A percentile compares a stretch with the other conserved stretches of the same genome.
Evolutionary conservation across 2,888 invertebrate species (phyloP).

Genomic region (Apamea crenata): DNA sequence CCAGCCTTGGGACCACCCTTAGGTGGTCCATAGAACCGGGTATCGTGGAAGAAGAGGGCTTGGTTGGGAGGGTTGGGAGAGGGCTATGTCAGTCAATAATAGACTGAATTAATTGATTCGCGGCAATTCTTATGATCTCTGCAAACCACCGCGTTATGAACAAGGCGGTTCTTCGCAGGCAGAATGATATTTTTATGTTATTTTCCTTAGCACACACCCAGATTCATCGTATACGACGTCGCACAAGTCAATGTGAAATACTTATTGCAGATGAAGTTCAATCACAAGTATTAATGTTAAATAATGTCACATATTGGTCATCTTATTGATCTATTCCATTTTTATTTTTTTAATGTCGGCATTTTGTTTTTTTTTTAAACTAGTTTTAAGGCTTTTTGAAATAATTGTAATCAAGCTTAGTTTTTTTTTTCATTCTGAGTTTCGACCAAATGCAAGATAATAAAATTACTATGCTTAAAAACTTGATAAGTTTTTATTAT

Average conservation of each 20-base stretch:
- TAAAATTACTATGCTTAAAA: not conserved
- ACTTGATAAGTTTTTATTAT: slow-evolving; percentile 1
- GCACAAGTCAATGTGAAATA: slow-evolving; percentile 98
- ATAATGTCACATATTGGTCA: not conserved
- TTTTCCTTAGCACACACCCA: slow-evolving; percentile 80
- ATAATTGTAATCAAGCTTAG: slow-evolving; percentile 16
- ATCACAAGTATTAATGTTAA: slow-evolving; percentile 91
- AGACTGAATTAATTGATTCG: slow-evolving; percentile 2
- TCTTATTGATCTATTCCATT: slow-evolving; percentile 19
- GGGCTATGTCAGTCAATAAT: not conserved
- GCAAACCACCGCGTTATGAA: not conserved
- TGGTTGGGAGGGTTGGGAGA: not conserved
- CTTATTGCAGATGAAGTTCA: slow-evolving; percentile 96
- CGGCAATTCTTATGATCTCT: not conserved
- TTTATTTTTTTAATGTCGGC: slow-evolving; percentile 1
- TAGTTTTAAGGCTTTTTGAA: slow-evolving; percentile 14
- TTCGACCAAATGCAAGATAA: slow-evolving; percentile 6
- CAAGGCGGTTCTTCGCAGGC: not conserved
- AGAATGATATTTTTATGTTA: slow-evolving; percentile 9
- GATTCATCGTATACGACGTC: slow-evolving; percentile 98
- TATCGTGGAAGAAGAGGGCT: too few relatives aligned
- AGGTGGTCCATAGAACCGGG: not conserved
- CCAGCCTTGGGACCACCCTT: too few relatives aligned
- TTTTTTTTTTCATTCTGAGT: not conserved
- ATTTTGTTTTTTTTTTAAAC: slow-evolving; percentile 3